Evolutionary conservation across 2,888 invertebrate species (phyloP).

Genomic region (Romanomermis culicivorax): DNA sequence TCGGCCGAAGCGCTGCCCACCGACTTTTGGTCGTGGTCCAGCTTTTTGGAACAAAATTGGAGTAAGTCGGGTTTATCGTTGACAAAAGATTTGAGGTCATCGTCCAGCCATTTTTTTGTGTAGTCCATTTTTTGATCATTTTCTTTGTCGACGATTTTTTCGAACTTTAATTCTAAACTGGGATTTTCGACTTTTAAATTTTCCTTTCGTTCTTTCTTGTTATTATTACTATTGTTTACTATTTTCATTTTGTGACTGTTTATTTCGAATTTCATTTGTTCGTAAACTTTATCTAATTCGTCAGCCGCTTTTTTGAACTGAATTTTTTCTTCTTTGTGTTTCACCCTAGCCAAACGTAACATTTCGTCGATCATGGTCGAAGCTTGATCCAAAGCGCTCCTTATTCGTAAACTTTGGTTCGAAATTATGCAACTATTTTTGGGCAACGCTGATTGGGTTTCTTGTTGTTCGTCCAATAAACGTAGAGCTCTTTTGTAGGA

Average conservation of each 20-base stretch:
- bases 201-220: not conserved
- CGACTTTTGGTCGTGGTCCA: slow-evolving; percentile 7
- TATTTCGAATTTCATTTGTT: not conserved
- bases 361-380: not conserved
- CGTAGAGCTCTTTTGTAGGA: not conserved
- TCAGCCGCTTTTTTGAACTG: not conserved
- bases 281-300: slow-evolving; percentile 3
- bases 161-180: not conserved
- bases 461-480: not conserved
- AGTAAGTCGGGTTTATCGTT: slow-evolving; percentile 3
- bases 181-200: not conserved
- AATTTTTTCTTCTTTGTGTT: not conserved
- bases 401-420: not conserved
- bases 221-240: not conserved
- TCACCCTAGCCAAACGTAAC: not conserved
- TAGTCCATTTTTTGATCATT: slow-evolving; percentile 3
- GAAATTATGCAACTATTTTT: not conserved
- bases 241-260: not conserved
- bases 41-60: slow-evolving; percentile 4
- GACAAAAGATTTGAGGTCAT: slow-evolving; percentile 5
- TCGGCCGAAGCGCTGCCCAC: slow-evolving; percentile 10
- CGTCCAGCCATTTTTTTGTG: slow-evolving; percentile 9
- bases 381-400: not conserved
- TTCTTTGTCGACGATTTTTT: not conserved
- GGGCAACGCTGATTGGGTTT: too few species aligned